Evolutionary conservation across 2,888 invertebrate species (phyloP), one percentile per base, ranked within the genome.

Genomic region (Escarpia spicata): DNA sequence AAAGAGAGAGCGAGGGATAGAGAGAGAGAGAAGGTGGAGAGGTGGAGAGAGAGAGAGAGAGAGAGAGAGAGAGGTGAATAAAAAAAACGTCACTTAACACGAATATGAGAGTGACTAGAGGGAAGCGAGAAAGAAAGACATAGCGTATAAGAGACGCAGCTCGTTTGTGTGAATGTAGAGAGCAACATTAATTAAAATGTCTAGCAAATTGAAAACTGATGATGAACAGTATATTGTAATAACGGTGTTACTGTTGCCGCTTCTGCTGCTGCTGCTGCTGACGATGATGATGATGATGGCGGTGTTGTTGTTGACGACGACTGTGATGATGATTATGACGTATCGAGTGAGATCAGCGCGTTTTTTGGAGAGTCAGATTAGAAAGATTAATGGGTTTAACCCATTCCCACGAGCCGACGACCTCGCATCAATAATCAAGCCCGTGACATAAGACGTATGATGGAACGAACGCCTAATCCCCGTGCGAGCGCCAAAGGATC

Each of bases 371-470:
- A 75, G 19, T n/a, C 26, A 75, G n/a, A 75, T 75, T 75, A 75
- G 75, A 19, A 19, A 75, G 75, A 75, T 26, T 75, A 26, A 75
- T 26, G 75, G 75, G 26, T n/a, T 75, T 75, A 75, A 75, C 75
- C 75, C 75, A 4, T 75, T 19, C 75, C 75, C 75, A 15, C 75
- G 75, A 75, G 75, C 19, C 75, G 75, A 26, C 75, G n/a, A 75
- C 75, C 75, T 75, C 75, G 26, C 75, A 75, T 75, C 75, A 75
- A 75, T 75, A 75, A 75, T 75, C 75, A 75, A 75, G 75, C 26
- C 75, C 75, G 75, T 75, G 75, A 75, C 26, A 75, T 75, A 75
- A 75, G 75, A 75, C 75, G 75, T 75, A 75, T 75, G 75, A 75
- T 75, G 75, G 75, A 75, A n/a, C 75, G 75, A 26, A 75, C 75